Base-by-base conservation (phyloP, 1,140 invertebrate species). In the Sitophilus oryzae region DNA sequence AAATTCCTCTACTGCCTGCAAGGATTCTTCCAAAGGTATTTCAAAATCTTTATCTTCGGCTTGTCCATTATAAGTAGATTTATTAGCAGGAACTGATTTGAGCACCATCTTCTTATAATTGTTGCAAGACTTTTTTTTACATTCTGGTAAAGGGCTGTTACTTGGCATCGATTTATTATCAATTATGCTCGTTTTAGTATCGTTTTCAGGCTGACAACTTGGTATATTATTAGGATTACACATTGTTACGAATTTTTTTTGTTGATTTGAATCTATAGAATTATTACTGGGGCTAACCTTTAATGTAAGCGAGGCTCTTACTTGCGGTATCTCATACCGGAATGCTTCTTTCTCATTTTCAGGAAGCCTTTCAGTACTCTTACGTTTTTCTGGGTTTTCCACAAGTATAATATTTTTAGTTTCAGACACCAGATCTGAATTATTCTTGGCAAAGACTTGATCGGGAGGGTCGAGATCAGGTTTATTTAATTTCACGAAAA, bases 11-110 rank as follows among this genome's bases (percentile, higher is more conserved):
- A 52, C 50, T 14, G 50, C 50, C 35, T 36, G 23, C 21, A 52
- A 44, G 19, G 50, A 52, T 16, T 52, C 50, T 21, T 52, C 50
- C 14, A 52, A 25, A 20, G 50, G 50, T 30, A 52, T 52, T 15
- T 52, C 50, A 52, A 52, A 52, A 44, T 52, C 50, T 52, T 52
- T 52, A 35, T 52, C 50, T 35, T 52, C 48, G 42, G 25, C 22
- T 41, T 9, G 20, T 11, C 15, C 11, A 23, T 43, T 5, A 18
- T 19, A 9, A 35, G 1, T 44, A 25, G 50, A 52, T 52, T 20
- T 34, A 25, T 52, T 52, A 6, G 50, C 21, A 10, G 11, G n/a
- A 34, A 36, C n/a, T 21, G 22, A 25, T 20, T 34, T 52, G 11
- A 16, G 22, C 1, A n/a, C n/a, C n/a, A n/a, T n/a, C n/a, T n/a